Percentiles rank a stretch among this genome's conserved stretches.
phyloP scores from a whole-genome alignment of 2,797 vertebrate species.

The Pygocentrus nattereri region DNA sequence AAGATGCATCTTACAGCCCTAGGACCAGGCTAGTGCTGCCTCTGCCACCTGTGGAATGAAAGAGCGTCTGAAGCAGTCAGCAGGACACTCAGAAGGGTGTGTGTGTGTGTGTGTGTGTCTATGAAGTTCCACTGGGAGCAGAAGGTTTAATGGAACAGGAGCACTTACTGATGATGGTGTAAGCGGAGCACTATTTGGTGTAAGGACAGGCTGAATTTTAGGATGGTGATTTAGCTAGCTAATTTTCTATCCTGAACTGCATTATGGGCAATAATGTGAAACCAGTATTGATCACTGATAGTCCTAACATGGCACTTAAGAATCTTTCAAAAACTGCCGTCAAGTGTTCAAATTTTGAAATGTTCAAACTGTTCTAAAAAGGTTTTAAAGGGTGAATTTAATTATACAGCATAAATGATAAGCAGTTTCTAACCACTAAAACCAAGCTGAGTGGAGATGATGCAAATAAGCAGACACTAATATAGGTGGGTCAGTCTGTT shows the following conservation, averaged over 20 bases:
- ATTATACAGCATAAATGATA: neutral
- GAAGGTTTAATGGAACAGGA: slow-evolving; percentile 20
- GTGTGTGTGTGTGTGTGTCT: neutral
- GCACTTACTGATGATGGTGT: slow-evolving; percentile 19
- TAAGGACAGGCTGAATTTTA: slow-evolving; percentile 3
- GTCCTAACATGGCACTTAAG: neutral
- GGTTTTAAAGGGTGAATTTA: neutral
- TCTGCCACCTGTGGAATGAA: slow-evolving; percentile 21
- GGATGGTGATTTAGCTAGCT: slow-evolving; percentile 15
- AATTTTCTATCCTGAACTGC: slow-evolving; percentile 21
- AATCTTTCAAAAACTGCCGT: neutral
- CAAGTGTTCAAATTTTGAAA: neutral
- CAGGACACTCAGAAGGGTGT: slow-evolving; percentile 19
- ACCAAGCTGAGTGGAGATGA: neutral
- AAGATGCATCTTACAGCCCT: no score
- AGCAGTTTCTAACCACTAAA: neutral
- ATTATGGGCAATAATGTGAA: slow-evolving; percentile 19
- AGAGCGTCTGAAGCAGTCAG: slow-evolving; percentile 13
- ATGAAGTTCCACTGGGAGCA: neutral
- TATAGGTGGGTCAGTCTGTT: neutral
- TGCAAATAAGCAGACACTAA: neutral
- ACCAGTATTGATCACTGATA: slow-evolving; percentile 19
- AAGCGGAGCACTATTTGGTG: neutral
- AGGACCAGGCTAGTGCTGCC: neutral
- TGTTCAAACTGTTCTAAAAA: neutral